Percentiles rank a stretch among this genome's conserved stretches.
Conservation (phyloP, 2,888 invertebrate genomes). For the Zaprionus lineosus region DNA sequence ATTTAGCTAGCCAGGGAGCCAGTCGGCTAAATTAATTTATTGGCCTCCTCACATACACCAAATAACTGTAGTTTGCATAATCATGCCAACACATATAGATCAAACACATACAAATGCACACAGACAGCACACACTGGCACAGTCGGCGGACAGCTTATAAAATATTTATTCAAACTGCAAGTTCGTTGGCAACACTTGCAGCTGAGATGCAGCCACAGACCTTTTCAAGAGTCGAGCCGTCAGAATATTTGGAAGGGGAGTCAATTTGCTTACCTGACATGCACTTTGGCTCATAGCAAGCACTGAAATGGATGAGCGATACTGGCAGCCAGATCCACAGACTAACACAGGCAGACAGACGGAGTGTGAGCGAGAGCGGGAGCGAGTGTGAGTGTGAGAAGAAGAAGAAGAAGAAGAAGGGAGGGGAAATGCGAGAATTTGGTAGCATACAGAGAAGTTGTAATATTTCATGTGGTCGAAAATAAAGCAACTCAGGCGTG, state of each 20-base stretch:
- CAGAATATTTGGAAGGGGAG: slow-evolving; percentile 27
- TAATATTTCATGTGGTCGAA: slow-evolving; percentile 10
- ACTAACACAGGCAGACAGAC: neutral
- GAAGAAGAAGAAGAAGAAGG: neutral
- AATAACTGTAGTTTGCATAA: slow-evolving; percentile 76
- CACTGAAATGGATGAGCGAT: slow-evolving; percentile 2
- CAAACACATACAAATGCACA: slow-evolving; percentile 13
- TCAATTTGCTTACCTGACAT: slow-evolving; percentile 47
- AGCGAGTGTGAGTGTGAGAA: neutral
- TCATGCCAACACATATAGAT: slow-evolving; percentile 48
- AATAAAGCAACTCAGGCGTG: slow-evolving; percentile 12
- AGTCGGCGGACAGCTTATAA: slow-evolving; percentile 45
- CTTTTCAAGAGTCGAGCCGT: neutral
- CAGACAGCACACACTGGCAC: slow-evolving; percentile 4
- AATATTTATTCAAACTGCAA: slow-evolving; percentile 75
- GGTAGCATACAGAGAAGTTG: neutral
- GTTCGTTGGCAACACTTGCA: slow-evolving; percentile 62
- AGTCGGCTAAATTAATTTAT: slow-evolving; percentile 71
- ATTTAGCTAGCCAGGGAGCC: slow-evolving; percentile 37
- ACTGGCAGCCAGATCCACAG: neutral
- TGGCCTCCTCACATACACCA: slow-evolving; percentile 67
- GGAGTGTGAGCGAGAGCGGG: neutral
- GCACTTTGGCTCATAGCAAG: slow-evolving; percentile 29
- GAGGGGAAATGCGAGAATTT: too few species aligned
- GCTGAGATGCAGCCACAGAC: slow-evolving; percentile 26